A percentile compares a stretch with the other conserved stretches of the same genome.
These are phyloP conservation scores for Xestobium rufovillosum DNA, from an alignment of 2,888 invertebrate species.

Conservation along the genomic window DNA sequence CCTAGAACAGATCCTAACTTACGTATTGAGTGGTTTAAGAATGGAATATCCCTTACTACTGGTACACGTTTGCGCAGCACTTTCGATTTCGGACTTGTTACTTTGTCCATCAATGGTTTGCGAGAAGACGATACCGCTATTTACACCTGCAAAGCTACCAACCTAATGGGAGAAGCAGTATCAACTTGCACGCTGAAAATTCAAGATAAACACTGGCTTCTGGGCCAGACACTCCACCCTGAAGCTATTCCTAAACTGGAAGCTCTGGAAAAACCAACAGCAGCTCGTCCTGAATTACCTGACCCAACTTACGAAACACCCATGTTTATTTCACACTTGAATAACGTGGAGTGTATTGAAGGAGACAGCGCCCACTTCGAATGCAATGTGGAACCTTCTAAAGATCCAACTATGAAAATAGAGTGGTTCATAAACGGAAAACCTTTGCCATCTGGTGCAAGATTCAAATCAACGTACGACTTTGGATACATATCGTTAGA, in stretches of 20 bases:
- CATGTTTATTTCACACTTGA: slow-evolving; percentile 83
- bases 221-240: slow-evolving; percentile 82
- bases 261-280: slow-evolving; percentile 74
- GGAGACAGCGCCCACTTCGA: slow-evolving; percentile 85
- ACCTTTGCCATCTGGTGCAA: slow-evolving; percentile 77
- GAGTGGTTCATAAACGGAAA: slow-evolving; percentile 96
- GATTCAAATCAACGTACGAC: slow-evolving; percentile 89
- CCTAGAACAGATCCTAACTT: slow-evolving; percentile 84
- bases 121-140: slow-evolving; percentile 89
- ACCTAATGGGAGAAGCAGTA: slow-evolving; percentile 88
- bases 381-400: slow-evolving; percentile 85
- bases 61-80: slow-evolving; percentile 87
- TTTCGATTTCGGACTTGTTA: slow-evolving; percentile 95
- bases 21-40: slow-evolving; percentile 87
- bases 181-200: slow-evolving; percentile 86
- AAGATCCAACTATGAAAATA: slow-evolving; percentile 82
- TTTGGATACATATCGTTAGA: slow-evolving; percentile 94
- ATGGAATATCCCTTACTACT: slow-evolving; percentile 76
- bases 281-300: slow-evolving; percentile 57
- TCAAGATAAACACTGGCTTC: slow-evolving; percentile 80
- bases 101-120: slow-evolving; percentile 79
- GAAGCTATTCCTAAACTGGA: slow-evolving; percentile 81
- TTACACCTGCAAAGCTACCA: slow-evolving; percentile 91
- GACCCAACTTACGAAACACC: slow-evolving; percentile 79
- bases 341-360: slow-evolving; percentile 83